A percentile compares a stretch with the other conserved stretches of the same genome.
Conservation (phyloP, 2,113 vertebrate genomes). For the Trogon melanurus region DNA sequence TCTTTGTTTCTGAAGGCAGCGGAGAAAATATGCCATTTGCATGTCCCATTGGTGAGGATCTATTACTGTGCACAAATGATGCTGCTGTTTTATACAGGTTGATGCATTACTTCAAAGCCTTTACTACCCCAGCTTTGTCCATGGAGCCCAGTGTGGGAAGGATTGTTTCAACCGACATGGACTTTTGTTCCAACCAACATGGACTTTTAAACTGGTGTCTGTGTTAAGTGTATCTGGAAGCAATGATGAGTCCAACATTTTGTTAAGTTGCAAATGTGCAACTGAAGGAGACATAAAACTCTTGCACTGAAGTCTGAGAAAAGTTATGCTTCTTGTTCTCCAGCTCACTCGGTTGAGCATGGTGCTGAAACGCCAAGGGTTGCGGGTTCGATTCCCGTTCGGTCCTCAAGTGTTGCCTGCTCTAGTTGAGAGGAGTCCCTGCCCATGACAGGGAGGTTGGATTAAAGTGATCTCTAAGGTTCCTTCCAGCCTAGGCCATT, state of each 20-base stretch:
- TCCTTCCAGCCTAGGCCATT: too few species aligned
- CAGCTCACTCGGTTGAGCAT: neutral
- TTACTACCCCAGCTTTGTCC: neutral
- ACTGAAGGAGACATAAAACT: neutral
- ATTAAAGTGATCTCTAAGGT: too few species aligned
- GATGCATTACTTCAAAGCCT: neutral
- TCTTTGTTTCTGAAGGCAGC: neutral
- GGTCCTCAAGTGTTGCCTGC: too few species aligned
- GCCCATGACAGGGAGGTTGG: too few species aligned
- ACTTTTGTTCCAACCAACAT: neutral
- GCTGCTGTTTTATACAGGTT: neutral
- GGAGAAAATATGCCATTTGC: neutral
- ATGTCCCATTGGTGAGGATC: neutral
- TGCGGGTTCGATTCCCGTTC: too few species aligned
- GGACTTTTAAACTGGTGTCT: neutral
- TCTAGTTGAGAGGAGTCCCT: too few species aligned
- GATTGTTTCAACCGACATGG: neutral
- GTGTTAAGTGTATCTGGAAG: neutral
- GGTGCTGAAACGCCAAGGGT: too few species aligned
- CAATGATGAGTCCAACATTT: neutral
- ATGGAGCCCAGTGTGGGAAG: neutral
- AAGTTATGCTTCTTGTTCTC: neutral
- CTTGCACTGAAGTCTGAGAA: neutral
- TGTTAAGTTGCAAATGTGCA: neutral
- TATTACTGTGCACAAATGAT: neutral